Percentiles rank a stretch among this genome's conserved stretches.
These are phyloP conservation scores for Drosophila repletoides DNA, from an alignment of 1,140 invertebrate genomes.

Conservation along the genomic window DNA sequence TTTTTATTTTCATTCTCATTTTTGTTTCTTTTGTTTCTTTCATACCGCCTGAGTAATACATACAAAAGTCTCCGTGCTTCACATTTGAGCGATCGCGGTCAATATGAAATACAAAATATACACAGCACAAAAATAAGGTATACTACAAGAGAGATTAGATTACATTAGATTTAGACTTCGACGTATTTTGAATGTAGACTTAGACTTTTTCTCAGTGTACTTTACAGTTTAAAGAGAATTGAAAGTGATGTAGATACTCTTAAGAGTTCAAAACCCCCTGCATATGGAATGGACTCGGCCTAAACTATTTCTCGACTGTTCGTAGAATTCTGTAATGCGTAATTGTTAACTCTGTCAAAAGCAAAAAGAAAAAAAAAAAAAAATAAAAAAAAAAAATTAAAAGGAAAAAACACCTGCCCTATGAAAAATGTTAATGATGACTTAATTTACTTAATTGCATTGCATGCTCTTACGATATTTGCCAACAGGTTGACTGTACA, in stretches of 20 bases:
- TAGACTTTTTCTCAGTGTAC: too few relatives aligned
- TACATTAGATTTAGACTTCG: too few relatives aligned
- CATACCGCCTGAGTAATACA: conserved; percentile 25
- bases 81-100: conserved; percentile 81
- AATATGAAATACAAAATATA: conserved; percentile 52
- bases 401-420: conserved; percentile 61
- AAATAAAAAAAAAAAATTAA: too few relatives aligned
- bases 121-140: too few relatives aligned
- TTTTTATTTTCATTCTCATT: conserved; percentile 18
- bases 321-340: conserved; percentile 56
- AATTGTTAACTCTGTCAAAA: conserved; percentile 42
- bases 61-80: conserved; percentile 53
- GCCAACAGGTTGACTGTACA: conserved; percentile 45
- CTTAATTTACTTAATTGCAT: conserved; percentile 52
- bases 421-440: conserved; percentile 71
- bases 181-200: too few relatives aligned
- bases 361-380: conserved; percentile 7
- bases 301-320: conserved; percentile 10
- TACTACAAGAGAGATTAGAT: too few relatives aligned
- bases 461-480: conserved; percentile 27
- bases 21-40: conserved; percentile 43
- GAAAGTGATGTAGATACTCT: too few relatives aligned
- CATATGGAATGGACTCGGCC: too few relatives aligned
- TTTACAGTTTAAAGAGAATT: too few relatives aligned
- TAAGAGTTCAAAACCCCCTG: conserved; percentile 25